Conservation (phyloP, 2,888 invertebrate species). For the Heliconius aoede region DNA sequence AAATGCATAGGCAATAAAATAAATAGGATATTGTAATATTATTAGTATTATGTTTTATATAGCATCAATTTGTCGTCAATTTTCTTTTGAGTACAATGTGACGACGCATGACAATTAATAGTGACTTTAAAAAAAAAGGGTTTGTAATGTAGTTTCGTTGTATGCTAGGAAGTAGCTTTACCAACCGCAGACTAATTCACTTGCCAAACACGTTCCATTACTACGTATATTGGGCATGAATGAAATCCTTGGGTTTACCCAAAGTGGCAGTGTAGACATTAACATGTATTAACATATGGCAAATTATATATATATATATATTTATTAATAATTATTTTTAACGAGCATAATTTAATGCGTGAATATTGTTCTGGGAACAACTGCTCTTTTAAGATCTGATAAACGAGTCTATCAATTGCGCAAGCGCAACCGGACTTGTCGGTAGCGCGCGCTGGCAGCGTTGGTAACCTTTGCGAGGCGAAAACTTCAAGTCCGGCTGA, state of each 20-base stretch:
- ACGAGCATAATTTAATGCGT: constrained; percentile 17
- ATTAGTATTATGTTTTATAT: too few species aligned
- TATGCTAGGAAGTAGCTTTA: constrained; percentile 45
- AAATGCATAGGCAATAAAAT: too few species aligned
- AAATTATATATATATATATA: not conserved
- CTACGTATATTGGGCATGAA: constrained; percentile 63
- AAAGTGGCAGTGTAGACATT: constrained; percentile 50
- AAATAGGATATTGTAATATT: not conserved
- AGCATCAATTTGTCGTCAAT: too few species aligned
- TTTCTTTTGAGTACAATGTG: too few species aligned
- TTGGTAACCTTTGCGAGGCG: constrained; percentile 79
- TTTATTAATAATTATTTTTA: not conserved
- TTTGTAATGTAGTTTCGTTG: not conserved
- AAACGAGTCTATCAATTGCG: constrained; percentile 76
- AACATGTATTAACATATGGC: constrained; percentile 6
- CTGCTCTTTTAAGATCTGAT: constrained; percentile 76
- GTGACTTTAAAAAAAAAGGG: too few species aligned
- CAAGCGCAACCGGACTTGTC: constrained; percentile 75
- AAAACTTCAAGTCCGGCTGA: constrained; percentile 81
- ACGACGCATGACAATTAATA: too few species aligned
- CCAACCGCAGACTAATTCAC: constrained; percentile 65
- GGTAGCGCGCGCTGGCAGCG: constrained; percentile 61
- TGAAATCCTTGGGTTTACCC: constrained; percentile 71
- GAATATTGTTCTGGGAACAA: constrained; percentile 61
- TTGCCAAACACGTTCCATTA: constrained; percentile 58